Evolutionary conservation across 2,888 invertebrate genomes (phyloP).

Genomic region (Melinopterus prodromus): DNA sequence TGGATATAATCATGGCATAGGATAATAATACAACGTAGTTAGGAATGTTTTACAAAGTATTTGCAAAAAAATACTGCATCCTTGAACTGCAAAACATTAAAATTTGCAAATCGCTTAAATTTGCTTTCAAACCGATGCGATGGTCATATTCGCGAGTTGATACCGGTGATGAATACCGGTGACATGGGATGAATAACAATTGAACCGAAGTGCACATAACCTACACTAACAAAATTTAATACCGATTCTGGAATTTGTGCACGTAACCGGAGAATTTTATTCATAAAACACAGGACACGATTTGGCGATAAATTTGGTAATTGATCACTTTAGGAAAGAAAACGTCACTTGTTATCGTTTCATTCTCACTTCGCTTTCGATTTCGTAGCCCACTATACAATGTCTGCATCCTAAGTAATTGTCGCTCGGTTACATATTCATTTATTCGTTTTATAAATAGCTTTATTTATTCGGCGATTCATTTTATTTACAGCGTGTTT

Average conservation of each 20-base stretch:
- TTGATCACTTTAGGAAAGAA: neutral
- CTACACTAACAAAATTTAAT: neutral
- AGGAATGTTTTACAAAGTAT: neutral
- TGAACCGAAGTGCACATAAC: neutral
- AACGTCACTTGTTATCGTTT: neutral
- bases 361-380: neutral
- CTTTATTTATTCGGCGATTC: neutral
- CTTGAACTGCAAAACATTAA: neutral
- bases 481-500: neutral
- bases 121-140: neutral
- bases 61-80: neutral
- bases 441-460: neutral
- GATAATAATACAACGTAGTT: neutral
- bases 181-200: neutral
- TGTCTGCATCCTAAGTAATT: constrained; percentile 30
- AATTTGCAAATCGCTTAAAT: neutral
- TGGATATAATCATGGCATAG: too few relatives aligned
- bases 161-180: neutral
- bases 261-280: constrained; percentile 12
- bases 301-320: neutral
- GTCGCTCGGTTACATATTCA: neutral
- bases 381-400: constrained; percentile 25
- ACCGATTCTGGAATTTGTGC: neutral
- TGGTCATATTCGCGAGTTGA: neutral
- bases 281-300: neutral